phyloP scores from a whole-genome alignment of 2,888 invertebrate genomes.

The Cheilosia variabilis region DNA sequence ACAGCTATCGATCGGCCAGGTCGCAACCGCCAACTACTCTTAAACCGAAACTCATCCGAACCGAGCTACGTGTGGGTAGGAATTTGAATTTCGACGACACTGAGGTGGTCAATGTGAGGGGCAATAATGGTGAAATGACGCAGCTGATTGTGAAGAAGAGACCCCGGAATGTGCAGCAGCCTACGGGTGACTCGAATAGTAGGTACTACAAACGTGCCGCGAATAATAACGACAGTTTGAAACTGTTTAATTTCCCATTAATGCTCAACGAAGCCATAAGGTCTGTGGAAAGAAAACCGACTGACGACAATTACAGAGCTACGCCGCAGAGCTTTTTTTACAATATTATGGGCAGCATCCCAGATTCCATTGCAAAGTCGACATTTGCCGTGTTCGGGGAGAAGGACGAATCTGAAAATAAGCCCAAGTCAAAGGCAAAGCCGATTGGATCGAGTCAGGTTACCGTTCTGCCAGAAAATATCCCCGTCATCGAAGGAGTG shows the following conservation, averaged over 20 bases:
- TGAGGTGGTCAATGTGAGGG: conserved; percentile 61
- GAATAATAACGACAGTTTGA: conserved; percentile 55
- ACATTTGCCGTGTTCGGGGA: conserved; percentile 55
- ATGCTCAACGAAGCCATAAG: conserved; percentile 52
- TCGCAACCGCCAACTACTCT: conserved; percentile 19
- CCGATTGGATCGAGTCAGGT: conserved; percentile 31
- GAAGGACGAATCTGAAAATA: conserved; percentile 36
- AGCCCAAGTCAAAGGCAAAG: conserved; percentile 7
- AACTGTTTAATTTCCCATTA: conserved; percentile 62
- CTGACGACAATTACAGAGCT: conserved; percentile 28
- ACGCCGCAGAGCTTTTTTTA: conserved; percentile 59
- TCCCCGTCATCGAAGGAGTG: conserved; percentile 90
- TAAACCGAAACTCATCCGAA: conserved; percentile 66
- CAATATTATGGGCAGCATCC: conserved; percentile 68
- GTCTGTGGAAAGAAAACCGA: conserved; percentile 33
- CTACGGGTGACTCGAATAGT: conserved; percentile 55
- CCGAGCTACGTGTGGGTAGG: conserved; percentile 66
- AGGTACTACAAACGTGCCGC: conserved; percentile 66
- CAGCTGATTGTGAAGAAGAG: conserved; percentile 68
- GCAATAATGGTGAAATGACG: conserved; percentile 72
- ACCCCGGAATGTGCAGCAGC: conserved; percentile 50
- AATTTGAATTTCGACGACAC: conserved; percentile 66
- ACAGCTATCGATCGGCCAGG: conserved; percentile 30
- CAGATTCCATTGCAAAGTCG: conserved; percentile 67
- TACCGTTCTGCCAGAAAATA: conserved; percentile 83